phyloP scores from a whole-genome alignment of 2,797 vertebrate genomes.

The Hypotaenidia okinawae region DNA sequence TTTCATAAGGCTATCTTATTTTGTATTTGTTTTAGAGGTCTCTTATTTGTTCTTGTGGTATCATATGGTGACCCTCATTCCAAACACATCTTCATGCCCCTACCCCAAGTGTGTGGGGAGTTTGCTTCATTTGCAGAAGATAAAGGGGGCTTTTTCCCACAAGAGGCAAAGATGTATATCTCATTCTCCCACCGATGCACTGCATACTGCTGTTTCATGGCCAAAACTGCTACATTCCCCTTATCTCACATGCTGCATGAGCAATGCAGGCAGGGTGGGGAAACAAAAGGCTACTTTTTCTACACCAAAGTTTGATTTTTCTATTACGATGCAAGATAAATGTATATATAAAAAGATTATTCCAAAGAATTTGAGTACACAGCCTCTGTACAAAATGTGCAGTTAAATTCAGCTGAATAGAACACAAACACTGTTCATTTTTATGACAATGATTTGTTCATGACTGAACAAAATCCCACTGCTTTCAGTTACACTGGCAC shows the following conservation, averaged over 20 bases:
- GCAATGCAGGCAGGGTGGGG: not conserved
- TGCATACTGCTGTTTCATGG: not conserved
- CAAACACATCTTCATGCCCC: not conserved
- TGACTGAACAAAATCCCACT: not conserved
- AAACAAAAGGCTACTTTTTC: not conserved
- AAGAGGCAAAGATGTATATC: not conserved
- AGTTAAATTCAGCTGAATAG: not conserved
- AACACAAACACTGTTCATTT: not conserved
- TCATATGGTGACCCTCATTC: not conserved
- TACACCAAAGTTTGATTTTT: not conserved
- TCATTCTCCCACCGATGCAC: not conserved
- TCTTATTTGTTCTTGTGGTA: not conserved
- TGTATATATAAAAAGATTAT: not conserved
- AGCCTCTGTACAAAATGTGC: not conserved
- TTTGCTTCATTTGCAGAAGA: not conserved
- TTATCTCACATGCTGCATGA: not conserved
- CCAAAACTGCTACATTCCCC: not conserved
- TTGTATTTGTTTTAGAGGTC: not conserved
- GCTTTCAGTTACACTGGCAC: not conserved
- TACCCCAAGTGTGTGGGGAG: not conserved
- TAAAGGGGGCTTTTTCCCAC: not conserved
- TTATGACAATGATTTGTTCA: not conserved
- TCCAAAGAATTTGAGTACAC: not conserved
- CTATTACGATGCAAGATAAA: not conserved
- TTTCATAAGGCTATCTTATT: not conserved